Base-by-base conservation (phyloP, 2,888 invertebrate species). In the Tubiluchus corallicola region DNA sequence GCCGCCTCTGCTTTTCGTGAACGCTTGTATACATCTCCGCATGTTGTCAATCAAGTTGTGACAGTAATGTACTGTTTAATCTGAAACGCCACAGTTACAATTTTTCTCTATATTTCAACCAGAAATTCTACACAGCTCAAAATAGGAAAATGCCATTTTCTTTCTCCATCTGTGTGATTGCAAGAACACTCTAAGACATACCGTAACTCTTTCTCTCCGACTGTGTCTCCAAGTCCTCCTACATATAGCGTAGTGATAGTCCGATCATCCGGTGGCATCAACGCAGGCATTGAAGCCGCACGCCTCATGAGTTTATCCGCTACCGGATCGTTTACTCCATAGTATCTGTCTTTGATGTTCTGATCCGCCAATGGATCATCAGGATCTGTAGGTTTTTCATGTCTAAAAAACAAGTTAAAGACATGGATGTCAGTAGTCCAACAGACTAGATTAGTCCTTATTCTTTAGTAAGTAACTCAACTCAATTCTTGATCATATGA, bases 351-450 rank as follows among this genome's bases (percentile, higher is more conserved):
- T 60, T 82, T 84, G 51, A 92, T 90, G 61, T 92, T 94, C 63
- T 92, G 92, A 67, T 90, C 87, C 21, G 88, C 84, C 38, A 92
- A 67, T 1, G 92, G 92, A 69, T 92, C 92, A 67, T 92, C 92
- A 16, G 92, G 90, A 67, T 94, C 92, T 2, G 88, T 87, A 0
- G 92, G 92, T 61, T 87, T 87, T 60, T 94, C 92, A 57, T 92
- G 92, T 37, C 92, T 65, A 51, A 3, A 53, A 52, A 37, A 40
- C 38, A 42, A 21, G 37, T 19, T 38, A 44, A 43, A 20, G n/a
- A 20, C 15, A 16, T 45, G n/a, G n/a, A n/a, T n/a, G n/a, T n/a
- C n/a, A n/a, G n/a, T n/a, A n/a, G n/a, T n/a, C n/a, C n/a, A n/a
- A n/a, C n/a, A n/a, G n/a, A n/a, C n/a, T n/a, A n/a, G n/a, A n/a